phyloP scores from a whole-genome alignment of 2,113 vertebrate genomes.

The Oreotragus oreotragus region DNA sequence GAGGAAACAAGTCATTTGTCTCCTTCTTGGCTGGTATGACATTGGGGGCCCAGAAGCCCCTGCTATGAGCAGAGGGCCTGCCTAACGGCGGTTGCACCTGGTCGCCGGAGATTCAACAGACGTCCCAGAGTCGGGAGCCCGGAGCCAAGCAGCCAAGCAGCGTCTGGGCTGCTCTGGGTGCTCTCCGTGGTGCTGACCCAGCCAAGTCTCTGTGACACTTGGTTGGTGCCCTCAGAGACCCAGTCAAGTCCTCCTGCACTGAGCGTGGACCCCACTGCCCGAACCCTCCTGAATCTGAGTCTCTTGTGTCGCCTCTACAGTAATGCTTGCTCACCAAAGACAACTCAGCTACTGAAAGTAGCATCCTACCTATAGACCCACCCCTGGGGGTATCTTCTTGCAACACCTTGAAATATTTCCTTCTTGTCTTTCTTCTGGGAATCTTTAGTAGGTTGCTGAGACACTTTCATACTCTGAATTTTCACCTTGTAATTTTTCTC shows the following conservation, averaged over 20 bases:
- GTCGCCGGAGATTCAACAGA: accelerated
- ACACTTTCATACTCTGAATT: background rate
- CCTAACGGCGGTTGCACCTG: background rate
- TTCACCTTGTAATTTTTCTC: background rate
- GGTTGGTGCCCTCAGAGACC: background rate
- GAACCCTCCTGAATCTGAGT: background rate
- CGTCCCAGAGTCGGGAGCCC: accelerated
- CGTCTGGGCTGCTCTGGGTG: accelerated
- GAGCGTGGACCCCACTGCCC: background rate
- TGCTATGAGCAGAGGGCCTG: background rate
- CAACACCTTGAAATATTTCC: background rate
- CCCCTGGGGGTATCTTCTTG: accelerated
- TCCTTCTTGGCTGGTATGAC: accelerated
- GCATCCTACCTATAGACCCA: accelerated
- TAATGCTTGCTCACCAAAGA: accelerated
- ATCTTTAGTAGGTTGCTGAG: background rate
- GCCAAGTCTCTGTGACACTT: accelerated
- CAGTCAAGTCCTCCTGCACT: accelerated
- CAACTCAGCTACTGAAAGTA: accelerated
- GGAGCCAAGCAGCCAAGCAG: accelerated
- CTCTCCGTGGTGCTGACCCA: slow-evolving; percentile 24
- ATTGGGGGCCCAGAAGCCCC: accelerated
- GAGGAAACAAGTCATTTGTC: accelerated
- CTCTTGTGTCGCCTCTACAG: accelerated
- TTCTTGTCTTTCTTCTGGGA: background rate